phyloP scores from a whole-genome alignment of 2,888 invertebrate genomes.

The Nudaria mundana region DNA sequence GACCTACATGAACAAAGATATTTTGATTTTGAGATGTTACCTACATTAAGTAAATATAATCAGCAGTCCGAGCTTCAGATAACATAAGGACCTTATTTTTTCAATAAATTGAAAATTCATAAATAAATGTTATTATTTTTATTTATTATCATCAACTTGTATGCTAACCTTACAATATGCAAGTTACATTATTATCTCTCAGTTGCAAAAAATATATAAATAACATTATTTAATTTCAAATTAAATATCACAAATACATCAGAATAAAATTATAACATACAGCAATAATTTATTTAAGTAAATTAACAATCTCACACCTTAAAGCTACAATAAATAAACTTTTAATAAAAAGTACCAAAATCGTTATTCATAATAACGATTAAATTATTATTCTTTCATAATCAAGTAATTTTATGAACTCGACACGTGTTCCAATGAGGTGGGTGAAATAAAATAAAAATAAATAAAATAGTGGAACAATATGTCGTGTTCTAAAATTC shows the following conservation, averaged over 20 bases:
- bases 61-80: too few species aligned
- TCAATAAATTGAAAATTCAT: too few species aligned
- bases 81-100: too few species aligned
- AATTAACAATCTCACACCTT: conserved; percentile 21
- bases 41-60: too few species aligned
- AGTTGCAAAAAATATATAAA: not conserved
- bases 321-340: conserved; percentile 46
- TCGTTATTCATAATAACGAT: conserved; percentile 42
- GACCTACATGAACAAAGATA: too few species aligned
- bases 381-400: conserved; percentile 17
- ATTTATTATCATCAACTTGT: too few species aligned
- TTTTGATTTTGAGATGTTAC: too few species aligned
- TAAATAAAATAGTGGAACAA: conserved; percentile 7
- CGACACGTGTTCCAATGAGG: conserved; percentile 18
- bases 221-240: not conserved
- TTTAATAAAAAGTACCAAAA: conserved; percentile 60
- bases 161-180: too few species aligned
- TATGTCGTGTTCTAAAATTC: conserved; percentile 20
- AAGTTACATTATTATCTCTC: too few species aligned
- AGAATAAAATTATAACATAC: conserved; percentile 10
- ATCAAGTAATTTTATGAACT: conserved; percentile 11
- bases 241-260: too few species aligned
- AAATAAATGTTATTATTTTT: too few species aligned
- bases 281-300: conserved; percentile 14
- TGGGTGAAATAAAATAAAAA: conserved; percentile 12